A percentile compares a stretch with the other conserved stretches of the same genome.
Conservation (phyloP, 2,888 invertebrate species). For the Gymnoscelis rufifasciata region DNA sequence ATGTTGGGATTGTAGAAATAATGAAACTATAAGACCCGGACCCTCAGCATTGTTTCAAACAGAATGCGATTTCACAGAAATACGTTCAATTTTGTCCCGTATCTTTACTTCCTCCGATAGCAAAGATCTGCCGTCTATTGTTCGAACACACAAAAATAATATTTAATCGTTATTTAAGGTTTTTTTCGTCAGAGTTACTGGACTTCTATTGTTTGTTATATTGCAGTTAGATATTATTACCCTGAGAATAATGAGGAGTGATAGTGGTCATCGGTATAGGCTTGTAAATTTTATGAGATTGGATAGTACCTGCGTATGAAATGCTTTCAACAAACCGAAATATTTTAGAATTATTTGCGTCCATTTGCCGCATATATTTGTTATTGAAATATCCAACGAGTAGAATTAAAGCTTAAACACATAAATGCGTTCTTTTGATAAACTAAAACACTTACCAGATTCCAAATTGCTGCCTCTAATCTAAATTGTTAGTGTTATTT, state of each 20-base stretch:
- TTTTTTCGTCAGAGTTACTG: slow-evolving; percentile 49
- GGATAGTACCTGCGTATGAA: slow-evolving; percentile 19
- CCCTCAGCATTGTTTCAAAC: slow-evolving; percentile 55
- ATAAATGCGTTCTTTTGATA: slow-evolving; percentile 2
- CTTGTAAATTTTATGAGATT: slow-evolving; percentile 33
- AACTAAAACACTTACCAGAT: background rate
- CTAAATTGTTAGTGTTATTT: slow-evolving; percentile 14
- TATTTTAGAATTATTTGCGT: background rate
- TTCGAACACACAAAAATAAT: slow-evolving; percentile 63
- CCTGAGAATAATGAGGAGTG: slow-evolving; percentile 38
- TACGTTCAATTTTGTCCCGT: slow-evolving; percentile 52
- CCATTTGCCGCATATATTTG: background rate
- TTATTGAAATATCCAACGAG: background rate
- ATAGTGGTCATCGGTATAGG: slow-evolving; percentile 29
- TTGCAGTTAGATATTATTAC: slow-evolving; percentile 51
- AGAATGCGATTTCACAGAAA: slow-evolving; percentile 52
- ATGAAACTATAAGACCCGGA: slow-evolving; percentile 40
- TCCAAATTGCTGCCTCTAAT: slow-evolving; percentile 8
- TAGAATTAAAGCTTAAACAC: background rate
- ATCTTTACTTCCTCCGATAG: slow-evolving; percentile 74
- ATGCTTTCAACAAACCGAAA: background rate
- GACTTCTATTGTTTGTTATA: slow-evolving; percentile 57
- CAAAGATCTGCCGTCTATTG: slow-evolving; percentile 64
- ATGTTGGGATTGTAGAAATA: slow-evolving; percentile 41
- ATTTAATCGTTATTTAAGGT: slow-evolving; percentile 65